phyloP scores from a whole-genome alignment of 2,888 invertebrate species.

The Synanthedon tipuliformis region DNA sequence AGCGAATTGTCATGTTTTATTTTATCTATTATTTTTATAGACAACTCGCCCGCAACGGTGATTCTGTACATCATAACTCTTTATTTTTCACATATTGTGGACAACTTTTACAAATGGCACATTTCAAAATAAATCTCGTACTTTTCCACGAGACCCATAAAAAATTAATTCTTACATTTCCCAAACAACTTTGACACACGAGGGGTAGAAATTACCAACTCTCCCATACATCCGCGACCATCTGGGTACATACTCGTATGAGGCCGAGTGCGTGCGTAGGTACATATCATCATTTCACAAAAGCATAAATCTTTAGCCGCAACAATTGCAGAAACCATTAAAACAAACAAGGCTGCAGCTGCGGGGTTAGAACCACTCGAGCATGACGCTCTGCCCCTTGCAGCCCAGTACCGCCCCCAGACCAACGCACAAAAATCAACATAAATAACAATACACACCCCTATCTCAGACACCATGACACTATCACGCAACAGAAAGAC shows the following conservation, averaged over 20 bases:
- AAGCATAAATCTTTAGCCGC: conserved; percentile 32
- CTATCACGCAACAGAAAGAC: conserved; percentile 8
- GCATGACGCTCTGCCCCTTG: conserved; percentile 51
- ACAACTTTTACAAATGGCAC: too few relatives aligned
- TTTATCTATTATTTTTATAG: too few relatives aligned
- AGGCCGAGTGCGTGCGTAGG: conserved; percentile 35
- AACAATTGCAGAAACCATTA: conserved; percentile 57
- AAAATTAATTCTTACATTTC: conserved; percentile 17
- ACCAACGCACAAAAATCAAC: conserved; percentile 63
- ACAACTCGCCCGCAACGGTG: too few relatives aligned
- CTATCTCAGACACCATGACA: conserved; percentile 62
- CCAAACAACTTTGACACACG: conserved; percentile 3
- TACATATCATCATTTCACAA: conserved; percentile 18
- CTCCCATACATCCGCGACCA: conserved; percentile 38
- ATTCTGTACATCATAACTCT: too few relatives aligned
- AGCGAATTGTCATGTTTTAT: too few relatives aligned
- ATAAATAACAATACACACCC: conserved; percentile 71
- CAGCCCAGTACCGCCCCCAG: conserved; percentile 52
- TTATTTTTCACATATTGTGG: too few relatives aligned
- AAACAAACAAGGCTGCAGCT: conserved; percentile 62
- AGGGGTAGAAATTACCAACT: conserved; percentile 30
- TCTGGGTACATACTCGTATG: conserved; percentile 11
- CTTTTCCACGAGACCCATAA: conserved; percentile 1
- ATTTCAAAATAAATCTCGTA: neutral
- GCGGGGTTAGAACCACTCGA: conserved; percentile 46